phyloP scores from a whole-genome alignment of 2,113 vertebrate species.

The Oncorhynchus masou region DNA sequence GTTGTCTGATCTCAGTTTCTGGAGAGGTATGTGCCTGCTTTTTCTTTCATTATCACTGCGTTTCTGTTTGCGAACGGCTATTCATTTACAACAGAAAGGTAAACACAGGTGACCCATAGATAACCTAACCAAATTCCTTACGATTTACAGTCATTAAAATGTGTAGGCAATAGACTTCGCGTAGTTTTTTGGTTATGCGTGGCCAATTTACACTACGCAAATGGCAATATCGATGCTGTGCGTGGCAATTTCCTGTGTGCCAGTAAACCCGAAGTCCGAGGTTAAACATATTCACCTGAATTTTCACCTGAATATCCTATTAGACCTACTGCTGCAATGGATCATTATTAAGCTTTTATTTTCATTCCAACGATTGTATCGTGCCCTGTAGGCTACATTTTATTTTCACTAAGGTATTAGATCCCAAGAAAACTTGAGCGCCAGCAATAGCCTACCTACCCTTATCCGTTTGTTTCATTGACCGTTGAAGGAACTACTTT shows the following conservation, averaged over 20 bases:
- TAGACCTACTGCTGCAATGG: background rate
- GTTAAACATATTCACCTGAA: background rate
- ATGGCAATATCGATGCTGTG: background rate
- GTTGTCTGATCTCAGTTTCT: constrained; percentile 16
- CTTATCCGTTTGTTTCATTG: no score
- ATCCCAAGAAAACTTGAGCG: no score
- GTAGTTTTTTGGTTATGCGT: background rate
- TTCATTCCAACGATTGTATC: no score
- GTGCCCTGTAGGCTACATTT: no score
- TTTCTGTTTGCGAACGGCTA: background rate
- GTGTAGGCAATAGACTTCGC: background rate
- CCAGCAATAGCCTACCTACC: no score
- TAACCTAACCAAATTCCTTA: background rate
- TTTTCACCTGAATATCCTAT: background rate
- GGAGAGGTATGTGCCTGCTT: constrained; percentile 34
- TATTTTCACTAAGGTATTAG: no score
- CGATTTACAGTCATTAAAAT: background rate
- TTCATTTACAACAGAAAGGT: background rate
- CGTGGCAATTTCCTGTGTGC: background rate
- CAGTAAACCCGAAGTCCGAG: background rate
- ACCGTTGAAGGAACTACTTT: no score
- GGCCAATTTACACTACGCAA: background rate
- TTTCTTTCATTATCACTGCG: background rate
- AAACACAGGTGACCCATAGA: background rate
- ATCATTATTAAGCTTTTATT: background rate